Conservation (phyloP, 2,113 vertebrate species). For the Euleptes europaea region DNA sequence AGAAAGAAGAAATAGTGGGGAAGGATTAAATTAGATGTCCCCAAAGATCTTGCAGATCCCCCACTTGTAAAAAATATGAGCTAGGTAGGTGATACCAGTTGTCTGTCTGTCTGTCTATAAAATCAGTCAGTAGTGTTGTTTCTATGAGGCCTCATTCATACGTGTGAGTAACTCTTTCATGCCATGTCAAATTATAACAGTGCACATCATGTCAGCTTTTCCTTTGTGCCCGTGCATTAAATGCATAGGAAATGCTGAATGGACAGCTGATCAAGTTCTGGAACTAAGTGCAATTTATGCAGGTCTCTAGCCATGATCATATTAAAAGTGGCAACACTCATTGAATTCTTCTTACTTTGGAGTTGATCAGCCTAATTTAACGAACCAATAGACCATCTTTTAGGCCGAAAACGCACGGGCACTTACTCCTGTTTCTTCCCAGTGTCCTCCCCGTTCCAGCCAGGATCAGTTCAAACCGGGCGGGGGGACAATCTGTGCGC, state of each 20-base stretch:
- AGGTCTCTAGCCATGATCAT: not conserved
- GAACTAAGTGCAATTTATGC: not conserved
- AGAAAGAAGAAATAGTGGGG: too few relatives aligned
- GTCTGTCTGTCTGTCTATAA: too few relatives aligned
- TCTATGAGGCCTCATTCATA: not conserved
- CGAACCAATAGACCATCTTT: not conserved
- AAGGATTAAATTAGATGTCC: too few relatives aligned
- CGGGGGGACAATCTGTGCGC: too few relatives aligned
- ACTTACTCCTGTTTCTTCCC: too few relatives aligned
- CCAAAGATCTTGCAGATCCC: too few relatives aligned
- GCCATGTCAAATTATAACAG: not conserved
- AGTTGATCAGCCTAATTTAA: conserved; percentile 35
- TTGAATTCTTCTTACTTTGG: conserved; percentile 28
- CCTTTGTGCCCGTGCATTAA: not conserved
- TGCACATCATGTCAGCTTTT: not conserved
- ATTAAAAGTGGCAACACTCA: not conserved
- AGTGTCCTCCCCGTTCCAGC: too few relatives aligned
- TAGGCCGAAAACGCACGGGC: too few relatives aligned
- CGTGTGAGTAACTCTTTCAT: not conserved
- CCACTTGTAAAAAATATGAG: too few relatives aligned
- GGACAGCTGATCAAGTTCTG: not conserved
- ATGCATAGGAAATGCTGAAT: not conserved
- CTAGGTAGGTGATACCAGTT: too few relatives aligned
- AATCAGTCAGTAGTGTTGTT: not conserved
- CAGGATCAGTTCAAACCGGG: too few relatives aligned